Conservation (phyloP, 2,797 vertebrate genomes). For the Typhlichthys eigenmanni region DNA sequence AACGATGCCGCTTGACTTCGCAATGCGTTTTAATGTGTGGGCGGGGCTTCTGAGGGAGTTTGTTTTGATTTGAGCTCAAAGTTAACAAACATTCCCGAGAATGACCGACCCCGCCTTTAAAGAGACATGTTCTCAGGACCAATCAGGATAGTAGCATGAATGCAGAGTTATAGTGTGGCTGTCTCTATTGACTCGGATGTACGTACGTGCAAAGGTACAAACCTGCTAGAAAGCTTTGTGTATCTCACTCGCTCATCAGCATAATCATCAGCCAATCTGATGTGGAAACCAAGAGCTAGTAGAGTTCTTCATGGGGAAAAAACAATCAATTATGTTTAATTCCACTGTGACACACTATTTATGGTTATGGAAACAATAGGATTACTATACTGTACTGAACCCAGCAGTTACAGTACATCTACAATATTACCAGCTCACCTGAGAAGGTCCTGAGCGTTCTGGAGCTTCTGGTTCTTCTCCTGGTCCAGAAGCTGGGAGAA, state of each 20-base stretch:
- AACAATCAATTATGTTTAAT: neutral
- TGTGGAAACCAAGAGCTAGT: conserved; percentile 87
- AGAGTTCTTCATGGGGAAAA: conserved; percentile 79
- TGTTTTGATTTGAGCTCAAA: too few species aligned
- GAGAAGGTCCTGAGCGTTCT: conserved; percentile 87
- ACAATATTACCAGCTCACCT: conserved; percentile 74
- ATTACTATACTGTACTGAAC: too few species aligned
- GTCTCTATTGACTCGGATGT: neutral
- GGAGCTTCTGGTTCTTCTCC: conserved; percentile 88
- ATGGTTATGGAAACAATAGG: too few species aligned
- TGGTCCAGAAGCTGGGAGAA: conserved; percentile 90
- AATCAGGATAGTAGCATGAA: neutral
- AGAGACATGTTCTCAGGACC: too few species aligned
- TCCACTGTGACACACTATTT: too few species aligned
- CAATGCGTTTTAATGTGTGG: too few species aligned
- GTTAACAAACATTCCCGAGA: too few species aligned
- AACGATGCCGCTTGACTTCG: too few species aligned
- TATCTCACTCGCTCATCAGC: conserved; percentile 86
- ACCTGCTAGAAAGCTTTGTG: conserved; percentile 86
- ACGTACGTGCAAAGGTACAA: conserved; percentile 51
- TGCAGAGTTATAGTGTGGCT: neutral
- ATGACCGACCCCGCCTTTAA: too few species aligned
- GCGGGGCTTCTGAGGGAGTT: too few species aligned
- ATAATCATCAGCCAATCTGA: conserved; percentile 84
- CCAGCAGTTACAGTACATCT: too few species aligned